phyloP scores from a whole-genome alignment of 2,113 vertebrate species.

The Perca schrenkii region DNA sequence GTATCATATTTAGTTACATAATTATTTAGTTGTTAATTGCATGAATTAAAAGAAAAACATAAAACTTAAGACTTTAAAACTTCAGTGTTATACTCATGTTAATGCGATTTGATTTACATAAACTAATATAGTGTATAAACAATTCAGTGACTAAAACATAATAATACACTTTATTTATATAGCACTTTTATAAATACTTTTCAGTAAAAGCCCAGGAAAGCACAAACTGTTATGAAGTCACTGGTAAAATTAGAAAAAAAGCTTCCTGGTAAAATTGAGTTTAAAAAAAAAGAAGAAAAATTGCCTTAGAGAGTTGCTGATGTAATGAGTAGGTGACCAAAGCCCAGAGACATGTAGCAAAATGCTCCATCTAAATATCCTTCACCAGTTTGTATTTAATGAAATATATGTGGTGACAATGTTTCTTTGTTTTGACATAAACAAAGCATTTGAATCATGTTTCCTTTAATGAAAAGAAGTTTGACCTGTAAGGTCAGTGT shows the following conservation, averaged over 20 bases:
- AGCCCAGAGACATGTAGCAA: not conserved
- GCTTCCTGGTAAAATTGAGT: not conserved
- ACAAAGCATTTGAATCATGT: slow-evolving; percentile 46
- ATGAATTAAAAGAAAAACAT: not conserved
- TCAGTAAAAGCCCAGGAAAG: not conserved
- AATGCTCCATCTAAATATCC: not conserved
- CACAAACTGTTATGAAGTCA: not conserved
- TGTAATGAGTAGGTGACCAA: not conserved
- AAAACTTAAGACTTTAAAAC: not conserved
- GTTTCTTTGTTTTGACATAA: slow-evolving; percentile 31
- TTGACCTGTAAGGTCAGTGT: slow-evolving; percentile 43
- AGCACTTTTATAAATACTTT: not conserved
- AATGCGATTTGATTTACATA: not conserved
- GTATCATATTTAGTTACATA: too few relatives aligned
- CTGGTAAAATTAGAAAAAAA: not conserved
- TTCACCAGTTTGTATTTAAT: not conserved
- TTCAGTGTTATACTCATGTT: not conserved
- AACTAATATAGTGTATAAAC: not conserved
- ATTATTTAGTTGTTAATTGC: not conserved
- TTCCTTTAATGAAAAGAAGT: slow-evolving; percentile 18
- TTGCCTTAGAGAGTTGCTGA: not conserved
- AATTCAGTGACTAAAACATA: not conserved
- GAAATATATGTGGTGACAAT: slow-evolving; percentile 6
- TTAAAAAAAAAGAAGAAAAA: not conserved
- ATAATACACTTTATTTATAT: not conserved